Conservation (phyloP, 2,888 invertebrate species). For the Clivina fossor region DNA sequence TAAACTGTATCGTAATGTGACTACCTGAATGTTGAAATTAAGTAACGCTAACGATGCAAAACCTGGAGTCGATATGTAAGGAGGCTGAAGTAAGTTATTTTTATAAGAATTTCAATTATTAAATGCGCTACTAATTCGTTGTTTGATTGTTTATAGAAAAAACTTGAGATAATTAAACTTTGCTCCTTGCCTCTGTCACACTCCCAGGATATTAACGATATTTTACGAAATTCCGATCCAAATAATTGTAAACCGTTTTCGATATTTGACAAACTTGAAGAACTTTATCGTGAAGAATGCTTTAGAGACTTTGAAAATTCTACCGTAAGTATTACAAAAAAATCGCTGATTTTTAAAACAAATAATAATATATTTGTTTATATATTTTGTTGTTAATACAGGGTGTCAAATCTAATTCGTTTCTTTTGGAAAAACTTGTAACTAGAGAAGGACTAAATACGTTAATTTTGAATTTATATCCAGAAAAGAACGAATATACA, state of each 20-base stretch:
- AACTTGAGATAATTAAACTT: conserved; percentile 50
- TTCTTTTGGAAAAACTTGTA: conserved; percentile 82
- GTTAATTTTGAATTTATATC: conserved; percentile 86
- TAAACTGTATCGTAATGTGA: conserved; percentile 43
- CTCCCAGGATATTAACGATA: conserved; percentile 44
- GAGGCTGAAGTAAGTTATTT: conserved; percentile 63
- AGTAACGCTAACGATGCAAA: conserved; percentile 62
- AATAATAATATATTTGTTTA: conserved; percentile 31
- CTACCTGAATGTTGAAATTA: conserved; percentile 54
- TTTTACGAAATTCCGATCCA: conserved; percentile 20
- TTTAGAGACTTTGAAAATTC: conserved; percentile 37
- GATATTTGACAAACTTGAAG: conserved; percentile 52
- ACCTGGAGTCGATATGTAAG: conserved; percentile 67
- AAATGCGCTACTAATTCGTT: conserved; percentile 1
- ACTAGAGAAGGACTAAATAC: conserved; percentile 84
- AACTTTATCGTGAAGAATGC: conserved; percentile 51
- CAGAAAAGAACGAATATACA: conserved; percentile 90
- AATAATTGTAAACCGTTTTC: conserved; percentile 44
- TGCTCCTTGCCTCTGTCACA: conserved; percentile 49
- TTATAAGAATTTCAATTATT: conserved; percentile 7
- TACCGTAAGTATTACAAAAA: conserved; percentile 37
- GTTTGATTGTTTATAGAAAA: conserved; percentile 45
- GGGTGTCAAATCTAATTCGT: conserved; percentile 61
- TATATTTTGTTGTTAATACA: conserved; percentile 55
- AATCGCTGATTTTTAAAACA: conserved; percentile 3